Evolutionary conservation across 2,797 vertebrate species (phyloP).

Genomic region (Cynopterus sphinx): DNA sequence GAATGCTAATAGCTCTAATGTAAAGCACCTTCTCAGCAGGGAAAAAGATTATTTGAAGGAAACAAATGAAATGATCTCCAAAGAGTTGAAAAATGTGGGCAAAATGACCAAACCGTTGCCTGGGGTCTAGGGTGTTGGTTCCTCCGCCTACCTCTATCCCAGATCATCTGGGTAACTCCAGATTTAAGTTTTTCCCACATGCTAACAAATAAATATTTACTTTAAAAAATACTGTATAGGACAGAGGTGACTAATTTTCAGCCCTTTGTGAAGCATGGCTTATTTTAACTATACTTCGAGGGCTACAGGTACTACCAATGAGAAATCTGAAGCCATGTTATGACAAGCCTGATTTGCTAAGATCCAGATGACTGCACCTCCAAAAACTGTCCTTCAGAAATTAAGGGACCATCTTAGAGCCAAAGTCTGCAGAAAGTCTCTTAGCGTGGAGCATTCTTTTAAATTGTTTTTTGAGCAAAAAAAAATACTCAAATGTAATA

Average conservation of each 20-base stretch:
- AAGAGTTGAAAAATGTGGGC: slow-evolving; percentile 7
- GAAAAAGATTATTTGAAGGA: background rate
- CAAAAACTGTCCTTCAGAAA: background rate
- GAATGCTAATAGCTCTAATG: background rate
- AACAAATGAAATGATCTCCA: background rate
- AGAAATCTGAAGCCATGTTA: background rate
- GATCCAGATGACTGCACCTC: background rate
- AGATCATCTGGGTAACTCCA: background rate
- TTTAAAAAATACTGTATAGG: background rate
- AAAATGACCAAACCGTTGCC: background rate
- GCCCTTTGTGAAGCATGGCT: background rate
- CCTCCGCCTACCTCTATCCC: background rate
- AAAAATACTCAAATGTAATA: background rate
- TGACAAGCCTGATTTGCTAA: background rate
- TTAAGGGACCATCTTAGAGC: background rate
- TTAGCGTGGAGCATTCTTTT: background rate
- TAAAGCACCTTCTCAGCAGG: background rate
- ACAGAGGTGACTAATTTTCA: background rate
- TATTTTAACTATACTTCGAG: slow-evolving; percentile 26
- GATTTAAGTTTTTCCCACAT: slow-evolving; percentile 1
- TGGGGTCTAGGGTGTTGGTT: background rate
- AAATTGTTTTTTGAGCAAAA: background rate
- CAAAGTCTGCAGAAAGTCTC: background rate
- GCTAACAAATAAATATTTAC: slow-evolving; percentile 34
- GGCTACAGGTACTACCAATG: background rate